Base-by-base conservation (phyloP, 1,140 invertebrate genomes). In the Ctenoplectra terminalis region DNA sequence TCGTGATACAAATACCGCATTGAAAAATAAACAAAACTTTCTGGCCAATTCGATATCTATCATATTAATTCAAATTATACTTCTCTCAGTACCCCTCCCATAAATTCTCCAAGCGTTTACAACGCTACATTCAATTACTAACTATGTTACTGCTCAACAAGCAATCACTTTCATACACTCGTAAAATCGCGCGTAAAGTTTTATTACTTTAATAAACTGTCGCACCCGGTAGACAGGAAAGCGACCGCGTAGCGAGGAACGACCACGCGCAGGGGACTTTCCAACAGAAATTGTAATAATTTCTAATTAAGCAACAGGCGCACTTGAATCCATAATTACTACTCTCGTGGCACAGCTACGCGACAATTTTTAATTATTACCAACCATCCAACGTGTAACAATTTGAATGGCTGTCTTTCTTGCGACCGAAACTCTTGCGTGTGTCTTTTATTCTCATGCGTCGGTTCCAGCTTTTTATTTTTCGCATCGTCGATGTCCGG, bases 301-400 rank as follows among this genome's bases (percentile, higher is more conserved):
- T 66, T 66, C 71, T 81, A 81, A 81, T 81, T 81, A 81, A 66
- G 71, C 60, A 81, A 81, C 78, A 75, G 71, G 78, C 78, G 13
- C 50, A 64, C 70, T 81, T 66, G 71, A 75, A 81, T 48, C 40
- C 40, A 60, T 81, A 74, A 75, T 81, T 75, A 66, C 71, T 48
- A 37, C 29, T 46, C 40, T 26, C 34, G 34, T 34, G 40, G 43
- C 70, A 54, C 48, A 54, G 26, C 29, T 17, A 43, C 37, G 69
- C 29, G 52, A 48, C 78, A 66, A 56, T 81, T 75, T 81, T 81
- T 75, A 81, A 81, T 81, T 81, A 81, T 75, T 58, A 75, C 37
- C n/a, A 40, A n/a, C 31, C 17, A 40, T 50, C 8, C 50, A 23
- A 4, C 29, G 7, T 5, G 37, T 17, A 37, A 63, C 72, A 43